These are phyloP conservation scores for Sebastes jordani DNA, from an alignment of 2,797 vertebrate species.

Conservation along the genomic window DNA sequence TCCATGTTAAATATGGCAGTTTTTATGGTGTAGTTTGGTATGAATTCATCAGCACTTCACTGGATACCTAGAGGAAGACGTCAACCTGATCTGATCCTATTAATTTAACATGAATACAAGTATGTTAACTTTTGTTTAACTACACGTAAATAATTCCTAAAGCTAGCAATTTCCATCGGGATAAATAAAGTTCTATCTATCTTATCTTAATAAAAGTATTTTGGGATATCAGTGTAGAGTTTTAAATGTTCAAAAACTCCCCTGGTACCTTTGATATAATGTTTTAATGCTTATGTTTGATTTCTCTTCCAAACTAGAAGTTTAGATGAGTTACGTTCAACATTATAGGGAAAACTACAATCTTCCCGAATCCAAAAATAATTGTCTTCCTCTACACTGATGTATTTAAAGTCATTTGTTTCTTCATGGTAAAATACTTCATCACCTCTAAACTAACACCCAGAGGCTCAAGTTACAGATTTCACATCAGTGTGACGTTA, in stretches of 20 bases:
- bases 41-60: not conserved
- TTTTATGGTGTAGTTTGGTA: not conserved
- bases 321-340: not conserved
- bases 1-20: slow-evolving; percentile 32
- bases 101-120: not conserved
- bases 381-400: not conserved
- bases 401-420: not conserved
- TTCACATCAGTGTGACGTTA: not conserved
- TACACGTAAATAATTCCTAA: not conserved
- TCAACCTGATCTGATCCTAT: not conserved
- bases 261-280: not conserved
- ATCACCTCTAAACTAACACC: not conserved
- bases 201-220: not conserved
- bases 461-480: not conserved
- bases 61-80: not conserved
- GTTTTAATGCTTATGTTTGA: not conserved
- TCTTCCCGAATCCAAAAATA: not conserved
- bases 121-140: not conserved
- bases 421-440: not conserved
- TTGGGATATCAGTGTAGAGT: not conserved
- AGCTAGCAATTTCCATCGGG: not conserved
- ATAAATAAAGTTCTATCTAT: not conserved
- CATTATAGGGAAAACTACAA: not conserved
- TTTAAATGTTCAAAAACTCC: not conserved
- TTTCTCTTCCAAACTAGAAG: not conserved